Conservation (phyloP, 2,888 invertebrate species). For the Hyles lineata region DNA sequence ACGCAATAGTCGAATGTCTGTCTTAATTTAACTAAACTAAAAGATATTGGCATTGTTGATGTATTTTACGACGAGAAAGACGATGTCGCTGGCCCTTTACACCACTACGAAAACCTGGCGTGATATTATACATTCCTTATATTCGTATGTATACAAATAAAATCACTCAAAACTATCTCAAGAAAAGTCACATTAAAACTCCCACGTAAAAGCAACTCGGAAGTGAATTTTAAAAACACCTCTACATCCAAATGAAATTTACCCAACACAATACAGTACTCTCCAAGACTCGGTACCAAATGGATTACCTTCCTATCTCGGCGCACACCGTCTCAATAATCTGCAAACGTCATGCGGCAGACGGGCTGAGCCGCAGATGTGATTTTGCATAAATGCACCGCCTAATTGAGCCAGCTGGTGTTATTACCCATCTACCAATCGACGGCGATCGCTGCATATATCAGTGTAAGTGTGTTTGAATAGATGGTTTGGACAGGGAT, state of each 20-base stretch:
- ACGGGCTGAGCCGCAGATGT: conserved; percentile 15
- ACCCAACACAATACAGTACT: background rate
- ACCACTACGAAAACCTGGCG: no score
- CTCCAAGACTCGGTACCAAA: conserved; percentile 11
- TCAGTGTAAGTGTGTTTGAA: background rate
- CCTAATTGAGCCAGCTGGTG: conserved; percentile 32
- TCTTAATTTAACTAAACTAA: no score
- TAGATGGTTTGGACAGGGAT: background rate
- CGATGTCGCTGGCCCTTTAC: no score
- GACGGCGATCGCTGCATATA: background rate
- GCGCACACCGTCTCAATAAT: conserved; percentile 37
- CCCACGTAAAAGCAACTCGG: background rate
- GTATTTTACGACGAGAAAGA: no score
- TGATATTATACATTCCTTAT: no score
- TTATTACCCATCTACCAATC: conserved; percentile 46
- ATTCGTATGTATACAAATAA: no score
- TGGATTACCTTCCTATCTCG: conserved; percentile 39
- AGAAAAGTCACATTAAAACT: no score
- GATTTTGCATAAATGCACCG: conserved; percentile 29
- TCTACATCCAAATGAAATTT: background rate
- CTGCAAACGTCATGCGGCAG: conserved; percentile 37
- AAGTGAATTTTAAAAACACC: background rate
- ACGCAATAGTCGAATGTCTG: no score
- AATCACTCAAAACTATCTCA: no score
- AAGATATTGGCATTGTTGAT: no score